A percentile compares a stretch with the other conserved stretches of the same genome.
Conservation (phyloP, 1,140 invertebrate species). For the Vanessa atalanta region DNA sequence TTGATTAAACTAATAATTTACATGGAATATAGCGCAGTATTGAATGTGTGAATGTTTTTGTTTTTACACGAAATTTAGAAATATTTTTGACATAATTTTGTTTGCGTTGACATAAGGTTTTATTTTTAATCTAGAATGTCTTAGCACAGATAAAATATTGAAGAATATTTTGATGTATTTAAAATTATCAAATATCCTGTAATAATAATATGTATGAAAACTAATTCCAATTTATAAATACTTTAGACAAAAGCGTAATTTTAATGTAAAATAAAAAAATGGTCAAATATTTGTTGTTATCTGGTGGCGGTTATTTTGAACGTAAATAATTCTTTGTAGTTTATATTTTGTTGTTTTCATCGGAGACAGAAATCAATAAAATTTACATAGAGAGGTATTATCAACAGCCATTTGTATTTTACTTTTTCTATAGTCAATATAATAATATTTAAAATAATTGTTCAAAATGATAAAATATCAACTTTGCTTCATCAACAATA, state of each 20-base stretch:
- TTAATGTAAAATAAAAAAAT: too few relatives aligned
- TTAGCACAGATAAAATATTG: constrained; percentile 18
- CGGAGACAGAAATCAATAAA: too few relatives aligned
- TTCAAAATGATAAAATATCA: background rate
- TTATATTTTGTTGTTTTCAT: too few relatives aligned
- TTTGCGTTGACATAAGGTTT: constrained; percentile 70
- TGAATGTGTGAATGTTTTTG: constrained; percentile 60
- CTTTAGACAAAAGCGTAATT: too few relatives aligned
- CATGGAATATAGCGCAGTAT: constrained; percentile 62
- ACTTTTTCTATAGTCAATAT: background rate
- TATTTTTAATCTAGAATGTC: constrained; percentile 22
- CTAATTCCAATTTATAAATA: too few relatives aligned
- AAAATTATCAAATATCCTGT: background rate
- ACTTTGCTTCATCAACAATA: constrained; percentile 10
- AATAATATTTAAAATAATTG: background rate
- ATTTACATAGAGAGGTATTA: too few relatives aligned
- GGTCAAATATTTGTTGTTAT: too few relatives aligned
- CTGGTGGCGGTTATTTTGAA: too few relatives aligned
- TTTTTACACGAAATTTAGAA: constrained; percentile 76
- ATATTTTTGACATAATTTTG: constrained; percentile 76
- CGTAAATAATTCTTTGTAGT: too few relatives aligned
- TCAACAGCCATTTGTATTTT: too few relatives aligned
- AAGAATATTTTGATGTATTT: background rate
- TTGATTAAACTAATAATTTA: constrained; percentile 51
- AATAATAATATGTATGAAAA: background rate